Base-by-base conservation (phyloP, 2,113 vertebrate genomes). In the Enhydra lutris region DNA sequence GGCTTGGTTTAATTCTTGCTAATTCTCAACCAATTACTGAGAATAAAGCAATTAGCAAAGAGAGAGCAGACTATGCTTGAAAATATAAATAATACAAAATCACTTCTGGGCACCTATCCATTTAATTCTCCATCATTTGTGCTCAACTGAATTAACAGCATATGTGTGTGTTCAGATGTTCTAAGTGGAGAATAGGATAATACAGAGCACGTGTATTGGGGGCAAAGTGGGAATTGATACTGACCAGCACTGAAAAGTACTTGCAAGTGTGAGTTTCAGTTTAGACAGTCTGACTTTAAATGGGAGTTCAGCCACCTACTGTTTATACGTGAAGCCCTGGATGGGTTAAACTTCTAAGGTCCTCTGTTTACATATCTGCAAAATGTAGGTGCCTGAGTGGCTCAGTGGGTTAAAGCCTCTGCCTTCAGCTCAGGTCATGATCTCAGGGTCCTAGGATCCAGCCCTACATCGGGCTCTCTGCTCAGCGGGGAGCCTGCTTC, bases 31-130 rank as follows among this genome's bases (percentile, higher is more conserved):
- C 39, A 91, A 87, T 97, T 95, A 96, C 92, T 93, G 69, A 94
- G 83, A 97, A 85, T 96, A 79, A 97, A 42, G 26, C 65, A 21
- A 92, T 79, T 88, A 84, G 92, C 74, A 91, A 93, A 92, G 47
- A 95, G 39, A 80, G 63, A 89, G 31, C 52, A 89, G 91, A 97
- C 80, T 98, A 71, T 29, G 93, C 63, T 57, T 91, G 92, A 78
- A 97, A 93, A 97, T 96, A 92, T 93, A 98, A 97, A 95, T 80
- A 90, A 83, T 79, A 89, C n/a, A 74, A 79, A 82, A 90, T 95
- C 55, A 45, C 90, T 95, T 85, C 63, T 88, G 69, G 63, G 50
- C 4, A 24, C 20, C 26, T 80, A 6, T 50, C 34, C 29, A n/a
- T 29, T 85, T 94, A n/a, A n/a, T 83, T 94, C 45, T 50, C 3